These are phyloP conservation scores for Podocnemis expansa DNA, from an alignment of 2,113 vertebrate species.

Conservation along the genomic window DNA sequence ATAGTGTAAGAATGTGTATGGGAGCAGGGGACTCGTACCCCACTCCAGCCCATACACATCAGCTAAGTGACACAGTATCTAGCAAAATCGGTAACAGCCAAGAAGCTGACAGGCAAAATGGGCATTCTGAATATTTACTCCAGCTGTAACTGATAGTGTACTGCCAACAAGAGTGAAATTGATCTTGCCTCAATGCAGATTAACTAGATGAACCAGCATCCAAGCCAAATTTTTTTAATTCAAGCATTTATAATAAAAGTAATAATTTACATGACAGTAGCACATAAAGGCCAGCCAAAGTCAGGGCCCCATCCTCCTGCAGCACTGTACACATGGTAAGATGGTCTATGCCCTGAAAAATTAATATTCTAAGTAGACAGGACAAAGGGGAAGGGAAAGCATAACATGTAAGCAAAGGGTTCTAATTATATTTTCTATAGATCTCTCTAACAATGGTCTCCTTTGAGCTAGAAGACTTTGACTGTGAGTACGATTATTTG, in stretches of 20 bases:
- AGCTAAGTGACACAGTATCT: neutral
- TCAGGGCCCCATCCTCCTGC: neutral
- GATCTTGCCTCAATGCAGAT: neutral
- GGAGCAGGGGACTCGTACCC: neutral
- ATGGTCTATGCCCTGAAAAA: neutral
- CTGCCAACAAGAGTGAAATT: neutral
- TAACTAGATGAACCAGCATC: neutral
- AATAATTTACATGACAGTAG: slow-evolving; percentile 7
- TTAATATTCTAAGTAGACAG: neutral
- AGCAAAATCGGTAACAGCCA: neutral
- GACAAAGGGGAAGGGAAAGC: neutral
- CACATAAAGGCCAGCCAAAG: neutral
- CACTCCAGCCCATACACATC: neutral
- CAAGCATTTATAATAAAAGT: neutral
- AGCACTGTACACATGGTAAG: neutral
- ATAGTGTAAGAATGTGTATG: neutral
- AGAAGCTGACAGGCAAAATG: neutral
- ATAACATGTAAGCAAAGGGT: neutral
- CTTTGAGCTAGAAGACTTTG: slow-evolving; percentile 66
- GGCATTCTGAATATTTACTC: neutral
- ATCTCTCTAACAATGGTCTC: slow-evolving; percentile 58
- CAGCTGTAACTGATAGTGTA: neutral
- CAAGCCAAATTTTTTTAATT: slow-evolving; percentile 21
- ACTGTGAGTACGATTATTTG: slow-evolving; percentile 67
- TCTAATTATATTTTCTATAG: slow-evolving; percentile 56